These are phyloP conservation scores for Hylia prasina DNA, from an alignment of 2,113 vertebrate genomes.

Conservation along the genomic window DNA sequence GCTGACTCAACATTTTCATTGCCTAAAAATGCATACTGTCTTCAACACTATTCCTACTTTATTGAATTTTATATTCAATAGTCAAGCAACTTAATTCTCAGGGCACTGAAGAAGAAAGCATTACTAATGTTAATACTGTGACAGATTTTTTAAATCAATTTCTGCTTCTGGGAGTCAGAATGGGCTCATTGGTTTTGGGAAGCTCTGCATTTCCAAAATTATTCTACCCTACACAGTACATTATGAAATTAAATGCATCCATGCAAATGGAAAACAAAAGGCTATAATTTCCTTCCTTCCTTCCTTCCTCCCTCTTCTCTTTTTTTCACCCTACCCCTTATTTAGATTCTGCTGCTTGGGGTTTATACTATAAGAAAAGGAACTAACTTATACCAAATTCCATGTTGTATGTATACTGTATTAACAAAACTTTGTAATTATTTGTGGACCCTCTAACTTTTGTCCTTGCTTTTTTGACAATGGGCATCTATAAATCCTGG, in stretches of 20 bases:
- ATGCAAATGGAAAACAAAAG: background rate
- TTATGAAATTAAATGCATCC: background rate
- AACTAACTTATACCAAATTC: background rate
- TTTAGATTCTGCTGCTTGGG: background rate
- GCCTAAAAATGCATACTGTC: background rate
- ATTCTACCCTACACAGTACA: background rate
- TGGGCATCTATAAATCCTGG: background rate
- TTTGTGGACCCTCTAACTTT: background rate
- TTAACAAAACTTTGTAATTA: background rate
- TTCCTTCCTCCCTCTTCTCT: background rate
- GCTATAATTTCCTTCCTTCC: background rate
- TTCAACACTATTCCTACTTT: background rate
- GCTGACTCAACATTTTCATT: background rate
- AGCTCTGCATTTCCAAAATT: background rate
- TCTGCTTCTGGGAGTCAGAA: background rate
- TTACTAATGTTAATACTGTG: background rate
- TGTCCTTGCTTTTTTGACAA: accelerated
- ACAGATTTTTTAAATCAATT: background rate
- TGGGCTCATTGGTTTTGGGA: background rate
- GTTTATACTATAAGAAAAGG: background rate
- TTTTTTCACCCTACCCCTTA: background rate
- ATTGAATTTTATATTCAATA: background rate
- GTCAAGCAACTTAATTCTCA: background rate
- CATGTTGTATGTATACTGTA: background rate
- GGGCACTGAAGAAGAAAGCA: background rate